These are phyloP conservation scores for Parascotia fuliginaria DNA, from an alignment of 2,888 invertebrate genomes.

Conservation along the genomic window DNA sequence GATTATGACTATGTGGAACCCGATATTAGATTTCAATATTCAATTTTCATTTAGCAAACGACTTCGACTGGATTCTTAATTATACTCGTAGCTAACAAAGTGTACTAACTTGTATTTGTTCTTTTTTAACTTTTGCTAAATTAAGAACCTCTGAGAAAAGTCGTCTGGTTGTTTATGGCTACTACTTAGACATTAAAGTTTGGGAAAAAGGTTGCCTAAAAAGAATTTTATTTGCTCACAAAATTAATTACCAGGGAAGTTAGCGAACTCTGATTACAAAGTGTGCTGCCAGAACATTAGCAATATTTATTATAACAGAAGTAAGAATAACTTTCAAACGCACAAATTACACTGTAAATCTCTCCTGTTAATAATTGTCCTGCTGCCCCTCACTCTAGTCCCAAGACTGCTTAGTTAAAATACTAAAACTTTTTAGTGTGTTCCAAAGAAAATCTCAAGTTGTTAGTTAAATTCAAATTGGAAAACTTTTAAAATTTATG, in stretches of 20 bases:
- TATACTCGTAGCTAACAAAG: too few relatives aligned
- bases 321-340: slow-evolving; percentile 37
- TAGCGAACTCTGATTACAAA: slow-evolving; percentile 8
- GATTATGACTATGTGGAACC: too few relatives aligned
- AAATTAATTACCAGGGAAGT: slow-evolving; percentile 22
- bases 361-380: slow-evolving; percentile 58
- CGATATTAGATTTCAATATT: too few relatives aligned
- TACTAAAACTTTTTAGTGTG: slow-evolving; percentile 71
- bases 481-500: slow-evolving; percentile 81
- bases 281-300: slow-evolving; percentile 6
- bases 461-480: slow-evolving; percentile 83
- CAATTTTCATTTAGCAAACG: too few relatives aligned
- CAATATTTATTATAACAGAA: slow-evolving; percentile 17
- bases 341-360: slow-evolving; percentile 52
- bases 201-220: too few relatives aligned
- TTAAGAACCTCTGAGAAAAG: too few relatives aligned
- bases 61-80: too few relatives aligned
- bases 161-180: too few relatives aligned
- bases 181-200: too few relatives aligned
- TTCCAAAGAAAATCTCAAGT: slow-evolving; percentile 73
- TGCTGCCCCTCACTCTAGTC: slow-evolving; percentile 48
- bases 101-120: too few relatives aligned
- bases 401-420: slow-evolving; percentile 67
- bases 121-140: too few relatives aligned
- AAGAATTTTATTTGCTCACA: slow-evolving; percentile 1